A percentile compares a stretch with the other conserved stretches of the same genome.
Evolutionary conservation across 2,888 invertebrate genomes (phyloP).

Genomic region (Caenorhabditis doughertyi): DNA sequence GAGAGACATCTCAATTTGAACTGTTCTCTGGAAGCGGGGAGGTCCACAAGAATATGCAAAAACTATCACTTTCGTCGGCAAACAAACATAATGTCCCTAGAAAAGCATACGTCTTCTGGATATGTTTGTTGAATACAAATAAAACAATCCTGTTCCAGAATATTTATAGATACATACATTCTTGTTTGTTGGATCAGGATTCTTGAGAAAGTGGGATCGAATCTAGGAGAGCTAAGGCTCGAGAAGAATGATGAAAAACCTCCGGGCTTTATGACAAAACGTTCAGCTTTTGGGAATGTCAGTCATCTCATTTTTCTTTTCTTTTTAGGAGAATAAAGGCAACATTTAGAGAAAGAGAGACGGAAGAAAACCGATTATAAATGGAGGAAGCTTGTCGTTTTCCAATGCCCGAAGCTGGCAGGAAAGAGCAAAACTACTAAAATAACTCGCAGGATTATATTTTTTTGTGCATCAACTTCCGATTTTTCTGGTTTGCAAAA

Average conservation of each 20-base stretch:
- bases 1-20: conserved; percentile 1
- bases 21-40: too few species aligned
- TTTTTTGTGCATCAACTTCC: background rate
- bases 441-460: conserved; percentile 25
- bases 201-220: too few species aligned
- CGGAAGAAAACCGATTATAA: conserved; percentile 53
- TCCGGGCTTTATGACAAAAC: conserved; percentile 13
- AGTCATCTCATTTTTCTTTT: conserved; percentile 13
- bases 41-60: too few species aligned
- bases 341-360: conserved; percentile 31
- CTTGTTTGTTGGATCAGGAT: too few species aligned
- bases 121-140: conserved; percentile 19
- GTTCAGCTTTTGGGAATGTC: conserved; percentile 32
- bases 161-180: too few species aligned
- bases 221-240: too few species aligned
- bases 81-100: conserved; percentile 37
- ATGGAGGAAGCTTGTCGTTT: background rate
- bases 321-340: conserved; percentile 1
- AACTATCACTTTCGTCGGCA: conserved; percentile 43
- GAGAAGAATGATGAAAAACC: too few species aligned
- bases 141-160: background rate
- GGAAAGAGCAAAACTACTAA: background rate
- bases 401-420: conserved; percentile 4
- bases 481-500: too few species aligned
- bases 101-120: conserved; percentile 11